A percentile compares a stretch with the other conserved stretches of the same genome.
Evolutionary conservation across 2,888 invertebrate genomes (phyloP).

Genomic region (Drosophila mercatorum): DNA sequence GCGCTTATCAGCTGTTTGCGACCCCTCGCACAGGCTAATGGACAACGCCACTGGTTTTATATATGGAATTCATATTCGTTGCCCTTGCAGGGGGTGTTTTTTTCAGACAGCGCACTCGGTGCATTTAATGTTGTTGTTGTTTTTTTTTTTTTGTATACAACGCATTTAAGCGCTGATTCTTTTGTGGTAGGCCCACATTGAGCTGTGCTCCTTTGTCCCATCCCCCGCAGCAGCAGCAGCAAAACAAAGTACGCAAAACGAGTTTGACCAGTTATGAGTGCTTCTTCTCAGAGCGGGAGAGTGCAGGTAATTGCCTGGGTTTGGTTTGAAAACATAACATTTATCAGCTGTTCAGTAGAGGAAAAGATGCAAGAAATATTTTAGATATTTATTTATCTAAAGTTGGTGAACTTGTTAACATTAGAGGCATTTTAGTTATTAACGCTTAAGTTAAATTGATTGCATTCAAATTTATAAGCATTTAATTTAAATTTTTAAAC

Average conservation of each 20-base stretch:
- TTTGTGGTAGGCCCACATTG: conserved; percentile 29
- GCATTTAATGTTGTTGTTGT: conserved; percentile 21
- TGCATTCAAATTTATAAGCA: background rate
- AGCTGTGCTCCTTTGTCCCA: conserved; percentile 32
- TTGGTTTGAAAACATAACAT: conserved; percentile 31
- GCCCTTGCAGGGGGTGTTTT: conserved; percentile 38
- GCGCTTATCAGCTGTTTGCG: conserved; percentile 52
- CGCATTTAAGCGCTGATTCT: conserved; percentile 22
- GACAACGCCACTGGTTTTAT: conserved; percentile 34
- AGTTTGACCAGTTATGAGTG: conserved; percentile 48
- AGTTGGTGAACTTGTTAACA: background rate
- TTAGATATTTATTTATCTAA: background rate
- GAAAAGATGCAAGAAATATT: background rate
- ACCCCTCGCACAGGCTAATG: conserved; percentile 9
- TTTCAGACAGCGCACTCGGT: conserved; percentile 13
- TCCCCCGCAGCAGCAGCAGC: background rate
- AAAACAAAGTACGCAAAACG: conserved; percentile 45
- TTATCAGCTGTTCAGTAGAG: conserved; percentile 39
- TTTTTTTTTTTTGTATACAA: conserved; percentile 8
- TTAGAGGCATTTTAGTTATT: too few species aligned
- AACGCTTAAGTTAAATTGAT: background rate
- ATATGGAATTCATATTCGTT: conserved; percentile 29
- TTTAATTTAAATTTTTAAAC: background rate
- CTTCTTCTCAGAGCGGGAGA: background rate
- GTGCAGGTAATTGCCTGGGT: background rate